phyloP scores from a whole-genome alignment of 2,113 vertebrate species.

The Machaerirhynchus nigripectus region DNA sequence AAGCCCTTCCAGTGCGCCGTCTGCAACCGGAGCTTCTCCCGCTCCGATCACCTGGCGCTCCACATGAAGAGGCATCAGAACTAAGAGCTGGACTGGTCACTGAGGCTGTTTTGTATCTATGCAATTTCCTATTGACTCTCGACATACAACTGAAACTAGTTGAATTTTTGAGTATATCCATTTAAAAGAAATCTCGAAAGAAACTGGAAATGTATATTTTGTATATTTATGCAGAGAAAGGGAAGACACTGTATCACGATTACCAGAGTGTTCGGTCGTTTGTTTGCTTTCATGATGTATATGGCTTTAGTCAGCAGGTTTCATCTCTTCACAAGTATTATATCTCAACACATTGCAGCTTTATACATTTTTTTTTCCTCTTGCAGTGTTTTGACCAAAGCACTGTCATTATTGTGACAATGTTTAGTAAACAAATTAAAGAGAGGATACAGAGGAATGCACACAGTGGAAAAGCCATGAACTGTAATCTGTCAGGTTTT shows the following conservation, averaged over 20 bases:
- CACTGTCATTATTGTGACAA: slow-evolving; percentile 66
- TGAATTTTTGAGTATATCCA: slow-evolving; percentile 41
- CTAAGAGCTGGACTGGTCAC: slow-evolving; percentile 44
- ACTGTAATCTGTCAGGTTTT: slow-evolving; percentile 65
- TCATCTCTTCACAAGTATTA: slow-evolving; percentile 76
- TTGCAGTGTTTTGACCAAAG: slow-evolving; percentile 71
- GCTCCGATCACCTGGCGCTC: slow-evolving; percentile 95
- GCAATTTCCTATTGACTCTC: slow-evolving; percentile 53
- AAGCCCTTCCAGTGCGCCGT: slow-evolving; percentile 95
- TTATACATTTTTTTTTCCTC: slow-evolving; percentile 15
- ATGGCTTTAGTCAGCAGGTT: slow-evolving; percentile 63
- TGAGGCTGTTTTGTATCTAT: slow-evolving; percentile 40
- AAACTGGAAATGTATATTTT: slow-evolving; percentile 85
- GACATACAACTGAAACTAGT: background rate
- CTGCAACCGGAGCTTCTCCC: slow-evolving; percentile 94
- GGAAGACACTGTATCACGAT: slow-evolving; percentile 73
- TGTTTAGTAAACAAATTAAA: slow-evolving; percentile 70
- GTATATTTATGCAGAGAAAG: slow-evolving; percentile 80
- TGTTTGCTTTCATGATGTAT: slow-evolving; percentile 62
- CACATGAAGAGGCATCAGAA: slow-evolving; percentile 98
- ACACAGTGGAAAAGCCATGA: slow-evolving; percentile 66
- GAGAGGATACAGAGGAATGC: slow-evolving; percentile 55
- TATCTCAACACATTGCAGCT: slow-evolving; percentile 51
- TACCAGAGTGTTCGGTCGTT: slow-evolving; percentile 66
- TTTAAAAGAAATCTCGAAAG: slow-evolving; percentile 36